Evolutionary conservation across 2,797 vertebrate genomes (phyloP).

Genomic region (Staurois parvus): DNA sequence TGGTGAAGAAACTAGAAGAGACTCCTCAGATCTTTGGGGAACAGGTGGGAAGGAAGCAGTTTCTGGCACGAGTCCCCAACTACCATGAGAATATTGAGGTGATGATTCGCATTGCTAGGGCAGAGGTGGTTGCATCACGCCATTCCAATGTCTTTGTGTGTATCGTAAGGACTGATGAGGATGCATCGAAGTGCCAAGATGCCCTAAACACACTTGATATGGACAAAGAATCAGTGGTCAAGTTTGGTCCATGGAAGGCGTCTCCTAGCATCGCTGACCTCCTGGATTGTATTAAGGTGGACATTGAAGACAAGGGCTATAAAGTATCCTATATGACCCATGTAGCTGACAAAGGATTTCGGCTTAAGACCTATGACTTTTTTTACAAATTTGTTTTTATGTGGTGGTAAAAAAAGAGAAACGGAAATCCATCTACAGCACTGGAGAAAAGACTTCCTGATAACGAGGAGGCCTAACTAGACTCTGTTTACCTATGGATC

Average conservation of each 20-base stretch:
- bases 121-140: constrained; percentile 85
- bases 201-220: constrained; percentile 78
- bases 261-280: constrained; percentile 76
- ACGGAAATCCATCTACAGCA: neutral
- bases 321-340: constrained; percentile 74
- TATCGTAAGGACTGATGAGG: constrained; percentile 81
- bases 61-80: constrained; percentile 84
- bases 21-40: constrained; percentile 88
- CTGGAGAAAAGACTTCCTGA: neutral
- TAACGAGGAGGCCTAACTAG: neutral
- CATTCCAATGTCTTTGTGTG: constrained; percentile 83
- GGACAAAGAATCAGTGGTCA: constrained; percentile 86
- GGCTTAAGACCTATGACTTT: constrained; percentile 78
- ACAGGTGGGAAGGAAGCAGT: constrained; percentile 87
- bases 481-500: neutral
- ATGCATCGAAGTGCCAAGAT: constrained; percentile 73
- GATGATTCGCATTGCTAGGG: constrained; percentile 87
- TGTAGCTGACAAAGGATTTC: constrained; percentile 76
- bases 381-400: constrained; percentile 87
- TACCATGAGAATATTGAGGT: constrained; percentile 93
- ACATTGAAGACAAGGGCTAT: constrained; percentile 87
- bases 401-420: constrained; percentile 83
- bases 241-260: constrained; percentile 91
- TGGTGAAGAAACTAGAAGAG: constrained; percentile 88
- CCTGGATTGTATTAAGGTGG: constrained; percentile 87